These are phyloP conservation scores for Danaus plexippus DNA, from an alignment of 1,140 invertebrate genomes.

Conservation along the genomic window DNA sequence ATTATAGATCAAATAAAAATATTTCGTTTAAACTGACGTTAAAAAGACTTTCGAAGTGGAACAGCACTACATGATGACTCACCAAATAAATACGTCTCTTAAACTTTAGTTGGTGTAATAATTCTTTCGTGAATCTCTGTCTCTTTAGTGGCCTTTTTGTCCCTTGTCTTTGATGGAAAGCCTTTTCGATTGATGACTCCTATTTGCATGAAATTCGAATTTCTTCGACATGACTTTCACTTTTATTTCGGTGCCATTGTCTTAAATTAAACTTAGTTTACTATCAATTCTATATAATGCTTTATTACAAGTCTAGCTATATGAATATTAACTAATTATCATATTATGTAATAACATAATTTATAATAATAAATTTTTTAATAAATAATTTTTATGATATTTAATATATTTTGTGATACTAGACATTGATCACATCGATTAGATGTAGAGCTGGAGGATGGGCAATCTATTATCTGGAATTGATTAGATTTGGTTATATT, in stretches of 20 bases:
- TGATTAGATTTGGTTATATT: constrained; percentile 8
- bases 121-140: constrained; percentile 48
- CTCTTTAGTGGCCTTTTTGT: constrained; percentile 40
- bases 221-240: constrained; percentile 35
- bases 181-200: constrained; percentile 53
- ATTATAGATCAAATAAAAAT: no score
- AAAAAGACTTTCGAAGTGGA: no score
- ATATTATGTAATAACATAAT: no score
- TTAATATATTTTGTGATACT: no score
- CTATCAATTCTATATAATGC: no score
- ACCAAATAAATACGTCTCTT: constrained; percentile 31
- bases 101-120: constrained; percentile 45
- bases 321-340: no score
- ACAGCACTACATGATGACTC: constrained; percentile 4
- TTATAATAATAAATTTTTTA: no score
- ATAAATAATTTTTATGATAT: no score
- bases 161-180: constrained; percentile 57
- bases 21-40: no score
- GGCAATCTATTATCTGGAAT: constrained; percentile 7
- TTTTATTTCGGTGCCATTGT: constrained; percentile 18
- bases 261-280: constrained; percentile 12
- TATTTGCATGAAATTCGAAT: constrained; percentile 38
- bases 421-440: constrained; percentile 7
- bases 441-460: constrained; percentile 1
- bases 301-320: no score